Conservation (phyloP, 2,888 invertebrate genomes). For the Amblyteles armatorius region DNA sequence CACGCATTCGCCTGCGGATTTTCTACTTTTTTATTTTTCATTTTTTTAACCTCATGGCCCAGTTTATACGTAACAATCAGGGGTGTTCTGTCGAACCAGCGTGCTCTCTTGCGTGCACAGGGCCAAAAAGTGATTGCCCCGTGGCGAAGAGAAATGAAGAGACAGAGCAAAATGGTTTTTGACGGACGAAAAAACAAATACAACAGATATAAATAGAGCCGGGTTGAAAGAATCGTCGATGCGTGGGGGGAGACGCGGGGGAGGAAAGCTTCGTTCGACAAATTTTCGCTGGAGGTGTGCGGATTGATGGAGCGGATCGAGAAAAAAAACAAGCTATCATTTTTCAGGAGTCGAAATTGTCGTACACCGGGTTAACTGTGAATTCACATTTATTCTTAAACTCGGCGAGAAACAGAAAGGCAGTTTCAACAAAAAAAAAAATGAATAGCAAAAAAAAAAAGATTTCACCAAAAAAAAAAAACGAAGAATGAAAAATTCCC, state of each 20-base stretch:
- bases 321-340: neutral
- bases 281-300: neutral
- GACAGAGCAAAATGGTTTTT: neutral
- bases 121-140: conserved; percentile 33
- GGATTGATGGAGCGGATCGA: neutral
- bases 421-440: neutral
- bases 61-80: conserved; percentile 20
- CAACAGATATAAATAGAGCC: neutral
- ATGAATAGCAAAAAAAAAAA: too few relatives aligned
- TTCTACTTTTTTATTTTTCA: neutral
- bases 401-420: neutral
- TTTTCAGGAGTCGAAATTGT: neutral
- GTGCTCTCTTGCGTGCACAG: neutral
- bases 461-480: too few relatives aligned
- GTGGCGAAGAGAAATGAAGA: conserved; percentile 7
- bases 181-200: neutral
- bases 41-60: neutral
- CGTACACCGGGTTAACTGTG: neutral
- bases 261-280: neutral
- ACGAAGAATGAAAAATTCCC: too few relatives aligned
- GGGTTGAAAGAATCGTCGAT: conserved; percentile 18
- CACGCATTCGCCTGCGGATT: neutral
- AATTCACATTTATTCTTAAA: neutral
- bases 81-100: conserved; percentile 20
- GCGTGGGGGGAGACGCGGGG: neutral